These are phyloP conservation scores for Percopsis omiscomaycus DNA, from an alignment of 2,797 vertebrate genomes.

Conservation along the genomic window DNA sequence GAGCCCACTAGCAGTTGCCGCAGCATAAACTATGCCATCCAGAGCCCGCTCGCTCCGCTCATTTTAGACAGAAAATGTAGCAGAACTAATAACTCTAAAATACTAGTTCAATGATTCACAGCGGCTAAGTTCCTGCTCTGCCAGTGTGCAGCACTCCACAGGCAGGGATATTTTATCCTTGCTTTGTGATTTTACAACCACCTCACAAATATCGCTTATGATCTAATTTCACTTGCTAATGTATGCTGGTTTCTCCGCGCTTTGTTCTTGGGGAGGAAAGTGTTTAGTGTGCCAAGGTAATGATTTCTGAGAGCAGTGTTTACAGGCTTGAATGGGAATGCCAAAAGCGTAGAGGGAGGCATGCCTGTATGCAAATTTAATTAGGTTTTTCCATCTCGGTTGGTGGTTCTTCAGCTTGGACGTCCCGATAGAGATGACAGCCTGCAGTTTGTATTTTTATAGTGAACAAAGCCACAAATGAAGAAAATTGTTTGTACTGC, in stretches of 20 bases:
- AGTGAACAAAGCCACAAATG: constrained; percentile 47
- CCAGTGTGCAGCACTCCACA: constrained; percentile 47
- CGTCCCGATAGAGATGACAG: constrained; percentile 60
- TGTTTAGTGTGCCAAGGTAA: constrained; percentile 67
- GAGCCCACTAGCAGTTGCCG: constrained; percentile 37
- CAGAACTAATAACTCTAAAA: constrained; percentile 72
- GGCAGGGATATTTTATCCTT: constrained; percentile 65
- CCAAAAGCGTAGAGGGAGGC: constrained; percentile 45
- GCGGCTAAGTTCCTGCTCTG: constrained; percentile 54
- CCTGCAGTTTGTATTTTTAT: constrained; percentile 44
- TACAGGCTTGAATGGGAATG: constrained; percentile 64
- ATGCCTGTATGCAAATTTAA: constrained; percentile 71
- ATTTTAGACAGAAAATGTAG: constrained; percentile 64
- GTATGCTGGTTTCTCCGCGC: constrained; percentile 58
- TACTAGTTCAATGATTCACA: constrained; percentile 69
- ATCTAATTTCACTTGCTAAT: constrained; percentile 77
- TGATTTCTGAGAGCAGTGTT: constrained; percentile 72
- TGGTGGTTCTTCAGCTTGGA: constrained; percentile 49
- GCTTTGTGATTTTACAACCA: constrained; percentile 72
- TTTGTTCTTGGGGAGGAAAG: constrained; percentile 69
- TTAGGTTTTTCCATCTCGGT: constrained; percentile 65
- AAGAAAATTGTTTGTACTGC: constrained; percentile 13
- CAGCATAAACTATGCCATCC: constrained; percentile 50
- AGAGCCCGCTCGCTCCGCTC: constrained; percentile 49
- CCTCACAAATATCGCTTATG: constrained; percentile 65